Base-by-base conservation (phyloP, 1,140 invertebrate species). In the Drosophila neocordata region DNA sequence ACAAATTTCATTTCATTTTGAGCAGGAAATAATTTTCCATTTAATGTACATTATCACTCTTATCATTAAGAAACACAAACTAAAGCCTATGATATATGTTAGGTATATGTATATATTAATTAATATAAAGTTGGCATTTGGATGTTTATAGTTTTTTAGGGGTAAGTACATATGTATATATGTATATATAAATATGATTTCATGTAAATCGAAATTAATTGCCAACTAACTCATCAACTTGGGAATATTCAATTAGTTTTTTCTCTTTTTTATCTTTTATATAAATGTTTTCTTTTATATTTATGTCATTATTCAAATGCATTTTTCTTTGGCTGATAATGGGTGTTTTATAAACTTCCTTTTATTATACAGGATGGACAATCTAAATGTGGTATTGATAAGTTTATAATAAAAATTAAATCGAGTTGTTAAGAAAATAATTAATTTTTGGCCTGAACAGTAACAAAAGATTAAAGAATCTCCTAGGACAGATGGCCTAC, bases 41-140 rank as follows among this genome's bases (percentile, higher is more conserved):
- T 87, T 65, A 83, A 87, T 87, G 62, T 87, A 87, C 78, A 87
- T 78, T 85, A 84, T 84, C 81, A 84, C 82, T 87, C 82, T 87
- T 87, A 87, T 66, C 18, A 52, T 34, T 79, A 70, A 70, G 63
- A 87, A 87, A 82, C 78, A 87, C 82, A 87, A 87, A 87, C 82
- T 87, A 87, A 82, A 74, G 78, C 82, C 78, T 87, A 87, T 87
- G 78, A 82, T 87, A 87, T 85, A 87, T 74, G 69, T 57, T 77
- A 77, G 65, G 62, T 74, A 73, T 63, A 53, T 78, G 44, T 73
- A 34, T 73, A 34, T 73, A 13, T 78, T 37, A 68, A 34, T 73
- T 35, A 65, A 13, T 71, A 48, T 65, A 58, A 79, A 75, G 60
- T 65, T 73, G 62, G 44, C 73, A 60, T 73, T 72, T 61, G 63